Base-by-base conservation (phyloP, 2,888 invertebrate species). In the Stenodera caucasica region DNA sequence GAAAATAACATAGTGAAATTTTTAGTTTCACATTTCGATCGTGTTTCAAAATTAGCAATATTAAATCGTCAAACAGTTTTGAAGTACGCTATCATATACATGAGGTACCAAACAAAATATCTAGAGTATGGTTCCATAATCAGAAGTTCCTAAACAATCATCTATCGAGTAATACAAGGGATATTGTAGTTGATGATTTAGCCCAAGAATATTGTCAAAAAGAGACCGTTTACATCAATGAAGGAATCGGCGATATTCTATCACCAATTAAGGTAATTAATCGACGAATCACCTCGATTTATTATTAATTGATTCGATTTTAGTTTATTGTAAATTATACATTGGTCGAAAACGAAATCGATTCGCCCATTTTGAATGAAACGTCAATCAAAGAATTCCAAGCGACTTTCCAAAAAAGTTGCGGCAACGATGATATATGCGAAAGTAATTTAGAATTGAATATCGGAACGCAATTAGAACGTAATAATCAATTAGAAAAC, bases 321-420 rank as follows among this genome's bases (percentile, higher is more conserved):
- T 78, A 86, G 84, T 94, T 96, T 77, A 88, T 89, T 70, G 83
- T 97, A 14, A 92, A 91, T 57, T 97, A 96, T 77, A 89, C 89
- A 6, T 83, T 97, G 55, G 87, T 90, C 8, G 88, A 91, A 77
- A 83, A 84, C 7, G 86, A 89, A 55, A 89, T 90, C 0, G 85
- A 88, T 67, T 91, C 90, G 75, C 96, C 97, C 0, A 94, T 98
- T 50, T 81, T 98, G 55, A 95, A 97, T 79, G 92, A 92, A 50
- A 88, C 90, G 72, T 93, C 94, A 0, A 87, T 90, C 30, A 88
- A 89, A 62, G 84, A 88, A 32, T 94, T 95, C 74, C 86, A 90
- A 71, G 95, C 93, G 0, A 90, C 89, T 50, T 94, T 96, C 84
- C 88, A 94, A 67, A 96, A 96, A 78, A 94, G 96, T 76, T 97